Percentiles rank a stretch among this genome's conserved stretches.
phyloP scores from a whole-genome alignment of 2,113 vertebrate species.

The Tachysurus vachellii region DNA sequence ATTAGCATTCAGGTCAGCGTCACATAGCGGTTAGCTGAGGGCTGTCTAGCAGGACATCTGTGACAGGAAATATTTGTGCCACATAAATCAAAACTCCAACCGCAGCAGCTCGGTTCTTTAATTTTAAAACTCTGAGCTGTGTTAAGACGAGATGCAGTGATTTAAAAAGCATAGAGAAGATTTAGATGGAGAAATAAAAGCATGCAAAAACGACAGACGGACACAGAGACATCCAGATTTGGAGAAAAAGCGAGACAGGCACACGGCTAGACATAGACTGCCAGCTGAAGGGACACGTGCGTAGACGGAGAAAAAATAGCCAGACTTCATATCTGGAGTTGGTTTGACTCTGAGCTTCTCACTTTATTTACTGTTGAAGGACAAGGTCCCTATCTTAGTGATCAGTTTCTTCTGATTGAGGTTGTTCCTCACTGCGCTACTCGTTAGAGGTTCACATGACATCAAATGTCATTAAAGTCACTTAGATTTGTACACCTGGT shows the following conservation, averaged over 20 bases:
- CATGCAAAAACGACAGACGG: neutral
- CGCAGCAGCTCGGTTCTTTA: neutral
- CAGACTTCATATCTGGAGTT: neutral
- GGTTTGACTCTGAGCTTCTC: neutral
- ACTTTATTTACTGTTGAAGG: neutral
- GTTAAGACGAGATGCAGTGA: neutral
- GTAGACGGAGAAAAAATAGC: neutral
- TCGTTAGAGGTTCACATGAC: too few species aligned
- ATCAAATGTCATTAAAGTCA: neutral
- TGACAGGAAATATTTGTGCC: neutral
- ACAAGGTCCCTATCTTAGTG: neutral
- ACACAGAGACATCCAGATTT: neutral
- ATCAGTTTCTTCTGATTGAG: neutral
- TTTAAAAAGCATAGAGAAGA: neutral
- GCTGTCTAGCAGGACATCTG: neutral
- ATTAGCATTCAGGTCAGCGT: neutral
- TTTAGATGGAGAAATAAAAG: neutral
- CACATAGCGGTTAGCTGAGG: neutral
- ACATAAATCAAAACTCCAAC: neutral
- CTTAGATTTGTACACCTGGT: neutral
- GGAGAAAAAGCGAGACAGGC: neutral
- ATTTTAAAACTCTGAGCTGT: neutral
- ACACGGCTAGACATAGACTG: neutral
- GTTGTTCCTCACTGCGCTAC: neutral
- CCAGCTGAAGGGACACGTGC: neutral